phyloP scores from a whole-genome alignment of 2,113 vertebrate genomes.

The Prunella fulvescens region DNA sequence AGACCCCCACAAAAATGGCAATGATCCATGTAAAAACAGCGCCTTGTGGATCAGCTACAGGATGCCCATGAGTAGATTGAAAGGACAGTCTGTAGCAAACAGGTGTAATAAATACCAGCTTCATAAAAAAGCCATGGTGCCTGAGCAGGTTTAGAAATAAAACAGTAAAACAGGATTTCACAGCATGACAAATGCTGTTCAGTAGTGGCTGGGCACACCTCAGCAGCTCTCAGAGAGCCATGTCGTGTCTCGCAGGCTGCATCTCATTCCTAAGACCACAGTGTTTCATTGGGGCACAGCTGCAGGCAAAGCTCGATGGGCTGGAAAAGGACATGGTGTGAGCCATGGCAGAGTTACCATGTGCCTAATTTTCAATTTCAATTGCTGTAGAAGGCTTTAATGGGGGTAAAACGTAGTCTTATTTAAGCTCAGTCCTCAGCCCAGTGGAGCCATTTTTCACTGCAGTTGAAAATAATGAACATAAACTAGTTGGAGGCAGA shows the following conservation, averaged over 20 bases:
- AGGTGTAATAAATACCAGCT: background rate
- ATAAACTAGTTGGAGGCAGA: background rate
- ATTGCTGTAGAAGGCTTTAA: background rate
- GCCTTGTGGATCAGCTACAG: background rate
- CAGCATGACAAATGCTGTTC: background rate
- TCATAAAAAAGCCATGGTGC: background rate
- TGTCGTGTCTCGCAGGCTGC: fast-evolving
- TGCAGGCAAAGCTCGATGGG: background rate
- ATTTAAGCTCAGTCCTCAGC: background rate
- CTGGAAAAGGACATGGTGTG: background rate
- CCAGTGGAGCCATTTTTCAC: background rate
- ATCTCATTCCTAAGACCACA: background rate
- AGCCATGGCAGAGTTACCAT: background rate
- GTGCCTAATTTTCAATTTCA: background rate
- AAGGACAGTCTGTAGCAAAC: background rate
- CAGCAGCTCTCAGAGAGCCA: background rate
- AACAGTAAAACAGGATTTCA: background rate
- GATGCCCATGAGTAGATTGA: background rate
- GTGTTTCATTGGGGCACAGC: background rate
- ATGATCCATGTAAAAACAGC: background rate
- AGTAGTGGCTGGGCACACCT: background rate
- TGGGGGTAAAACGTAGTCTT: background rate
- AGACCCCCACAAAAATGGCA: background rate
- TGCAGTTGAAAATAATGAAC: background rate
- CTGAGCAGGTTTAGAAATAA: background rate